phyloP scores from a whole-genome alignment of 2,888 invertebrate genomes.

The Habroteleia sp. region DNA sequence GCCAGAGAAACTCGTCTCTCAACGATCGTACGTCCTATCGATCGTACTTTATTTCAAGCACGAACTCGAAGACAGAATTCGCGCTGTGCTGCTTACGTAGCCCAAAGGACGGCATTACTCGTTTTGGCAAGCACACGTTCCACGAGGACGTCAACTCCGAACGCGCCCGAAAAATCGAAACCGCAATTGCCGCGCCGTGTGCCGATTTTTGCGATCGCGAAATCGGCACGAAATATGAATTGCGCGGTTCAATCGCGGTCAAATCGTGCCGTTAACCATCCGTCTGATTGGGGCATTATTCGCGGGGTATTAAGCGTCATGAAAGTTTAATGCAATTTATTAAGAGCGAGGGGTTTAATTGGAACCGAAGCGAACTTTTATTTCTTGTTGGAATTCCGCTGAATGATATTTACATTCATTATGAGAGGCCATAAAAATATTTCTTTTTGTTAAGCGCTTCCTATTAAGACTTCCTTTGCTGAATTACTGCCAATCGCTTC shows the following conservation, averaged over 20 bases:
- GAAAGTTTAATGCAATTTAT: constrained; percentile 25
- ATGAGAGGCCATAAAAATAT: constrained; percentile 14
- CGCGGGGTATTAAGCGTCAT: constrained; percentile 7
- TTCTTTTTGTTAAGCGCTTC: background rate
- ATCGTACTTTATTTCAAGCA: constrained; percentile 43
- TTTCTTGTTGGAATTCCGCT: constrained; percentile 1
- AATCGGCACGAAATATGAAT: constrained; percentile 1
- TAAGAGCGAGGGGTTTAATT: constrained; percentile 3
- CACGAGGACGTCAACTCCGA: constrained; percentile 21
- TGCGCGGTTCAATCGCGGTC: background rate
- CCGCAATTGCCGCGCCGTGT: constrained; percentile 21
- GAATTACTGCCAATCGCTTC: constrained; percentile 1
- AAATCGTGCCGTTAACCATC: background rate
- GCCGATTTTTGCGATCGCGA: background rate
- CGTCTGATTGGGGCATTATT: constrained; percentile 13
- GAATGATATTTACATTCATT: constrained; percentile 22
- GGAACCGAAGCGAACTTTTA: constrained; percentile 1
- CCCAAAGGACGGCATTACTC: constrained; percentile 2
- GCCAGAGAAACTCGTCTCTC: constrained; percentile 26
- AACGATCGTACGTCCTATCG: constrained; percentile 29
- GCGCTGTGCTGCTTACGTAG: constrained; percentile 21
- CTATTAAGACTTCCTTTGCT: background rate
- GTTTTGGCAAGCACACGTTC: constrained; percentile 17
- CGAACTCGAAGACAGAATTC: constrained; percentile 13
- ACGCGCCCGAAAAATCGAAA: constrained; percentile 12